These are phyloP conservation scores for Conus betulinus DNA, from an alignment of 1,140 invertebrate genomes.

Conservation along the genomic window DNA sequence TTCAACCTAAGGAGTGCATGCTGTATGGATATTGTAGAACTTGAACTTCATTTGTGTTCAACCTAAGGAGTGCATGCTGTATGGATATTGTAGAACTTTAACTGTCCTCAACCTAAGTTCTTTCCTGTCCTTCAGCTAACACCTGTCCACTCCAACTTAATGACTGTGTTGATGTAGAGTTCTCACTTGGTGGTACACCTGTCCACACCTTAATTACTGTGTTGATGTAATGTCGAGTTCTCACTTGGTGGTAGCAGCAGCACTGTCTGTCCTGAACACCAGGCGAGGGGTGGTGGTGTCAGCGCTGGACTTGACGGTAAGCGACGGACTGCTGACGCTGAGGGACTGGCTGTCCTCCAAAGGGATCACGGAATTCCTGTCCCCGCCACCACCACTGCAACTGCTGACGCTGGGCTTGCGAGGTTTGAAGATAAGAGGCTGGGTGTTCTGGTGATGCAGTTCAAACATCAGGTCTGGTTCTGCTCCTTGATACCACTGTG, in stretches of 20 bases:
- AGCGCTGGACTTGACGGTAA: constrained; percentile 19
- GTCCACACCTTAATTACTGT: no score
- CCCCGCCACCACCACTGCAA: neutral
- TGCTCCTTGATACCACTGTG: constrained; percentile 73
- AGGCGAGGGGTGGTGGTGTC: constrained; percentile 72
- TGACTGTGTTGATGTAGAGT: no score
- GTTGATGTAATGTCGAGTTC: neutral
- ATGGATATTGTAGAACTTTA: no score
- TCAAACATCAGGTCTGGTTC: constrained; percentile 77
- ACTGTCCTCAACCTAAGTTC: no score
- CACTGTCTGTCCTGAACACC: constrained; percentile 72
- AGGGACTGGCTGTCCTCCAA: neutral
- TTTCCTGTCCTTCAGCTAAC: no score
- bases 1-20: no score
- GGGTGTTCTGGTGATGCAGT: constrained; percentile 77
- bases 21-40: no score
- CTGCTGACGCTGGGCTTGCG: constrained; percentile 20
- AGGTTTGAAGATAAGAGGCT: constrained; percentile 75
- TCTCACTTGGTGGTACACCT: no score
- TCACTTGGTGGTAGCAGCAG: constrained; percentile 61
- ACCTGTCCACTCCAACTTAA: no score
- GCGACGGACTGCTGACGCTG: neutral
- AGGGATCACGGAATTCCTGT: neutral
- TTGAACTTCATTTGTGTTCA: no score
- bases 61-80: no score